phyloP scores from a whole-genome alignment of 2,797 vertebrate genomes.

The Artibeus lituratus region DNA sequence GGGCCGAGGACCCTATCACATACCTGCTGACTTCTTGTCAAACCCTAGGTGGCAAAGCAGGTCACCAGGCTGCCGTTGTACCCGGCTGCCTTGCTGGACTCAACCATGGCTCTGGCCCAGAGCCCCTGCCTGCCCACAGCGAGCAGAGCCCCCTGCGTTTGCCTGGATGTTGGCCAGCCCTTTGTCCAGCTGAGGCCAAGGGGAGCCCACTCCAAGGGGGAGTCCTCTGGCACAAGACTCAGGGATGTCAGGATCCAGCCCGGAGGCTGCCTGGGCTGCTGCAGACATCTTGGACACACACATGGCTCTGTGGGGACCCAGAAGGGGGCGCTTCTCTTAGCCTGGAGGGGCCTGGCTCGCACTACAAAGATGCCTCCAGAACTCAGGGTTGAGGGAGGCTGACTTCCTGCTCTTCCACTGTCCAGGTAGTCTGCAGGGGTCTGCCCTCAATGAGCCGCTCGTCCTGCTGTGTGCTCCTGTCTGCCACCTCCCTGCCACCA shows the following conservation, averaged over 20 bases:
- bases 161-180: not conserved
- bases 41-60: not conserved
- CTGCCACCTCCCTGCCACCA: not conserved
- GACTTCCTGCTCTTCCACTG: fast-evolving
- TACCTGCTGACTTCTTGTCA: too few species aligned
- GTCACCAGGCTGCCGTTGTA: fast-evolving
- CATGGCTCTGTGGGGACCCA: too few species aligned
- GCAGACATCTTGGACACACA: fast-evolving
- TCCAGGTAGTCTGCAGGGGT: not conserved
- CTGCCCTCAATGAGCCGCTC: fast-evolving
- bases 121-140: too few species aligned
- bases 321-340: too few species aligned
- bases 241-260: not conserved
- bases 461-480: not conserved
- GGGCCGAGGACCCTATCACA: not conserved
- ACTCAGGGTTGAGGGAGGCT: not conserved
- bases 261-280: fast-evolving
- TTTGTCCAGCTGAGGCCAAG: too few species aligned
- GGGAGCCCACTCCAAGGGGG: not conserved
- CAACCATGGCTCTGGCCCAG: fast-evolving
- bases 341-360: not conserved
- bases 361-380: not conserved
- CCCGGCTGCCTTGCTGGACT: not conserved
- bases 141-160: not conserved
- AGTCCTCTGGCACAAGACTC: not conserved